Base-by-base conservation (phyloP, 1,140 invertebrate species). In the Melitaea cinxia region DNA sequence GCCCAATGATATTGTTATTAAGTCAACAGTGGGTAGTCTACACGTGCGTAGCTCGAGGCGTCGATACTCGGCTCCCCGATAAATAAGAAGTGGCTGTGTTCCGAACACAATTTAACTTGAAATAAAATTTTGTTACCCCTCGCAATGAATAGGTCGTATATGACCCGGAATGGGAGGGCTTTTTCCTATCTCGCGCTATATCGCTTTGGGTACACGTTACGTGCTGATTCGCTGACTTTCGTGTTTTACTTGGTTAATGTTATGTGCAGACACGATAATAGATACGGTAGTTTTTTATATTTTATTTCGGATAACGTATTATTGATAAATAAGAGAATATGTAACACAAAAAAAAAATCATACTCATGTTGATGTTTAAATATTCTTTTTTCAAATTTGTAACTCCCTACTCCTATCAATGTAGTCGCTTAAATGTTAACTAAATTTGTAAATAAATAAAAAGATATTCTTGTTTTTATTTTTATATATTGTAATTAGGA, bases 91-190 rank as follows among this genome's bases (percentile, higher is more conserved):
- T 77, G 72, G 76, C 77, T 77, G 75, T 79, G 77, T 80, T 77
- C 77, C 72, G 71, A 87, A 82, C 78, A 86, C 83, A 86, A 89
- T 89, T 87, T 86, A 87, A 87, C 78, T 87, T 79, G 82, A 84
- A 87, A 89, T 89, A 87, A 87, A 89, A 86, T 87, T 85, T 83
- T 78, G 82, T 77, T 82, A 77, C 77, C 84, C 79, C 63, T 73
- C 73, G 66, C 82, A 72, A 79, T 77, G 80, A 85, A 83, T 78
- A 75, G 75, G 78, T 50, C 77, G 77, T 89, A 85, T 87, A 87
- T 87, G 82, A 80, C 59, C 65, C 72, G 80, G 78, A 85, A 85
- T 73, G 73, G 77, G 72, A 73, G 73, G 70, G 72, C 60, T 66
- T 66, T 74, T 71, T 73, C 77, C 74, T 83, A 81, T 86, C 82